phyloP scores from a whole-genome alignment of 2,888 invertebrate genomes.

The Drosophila birchii region DNA sequence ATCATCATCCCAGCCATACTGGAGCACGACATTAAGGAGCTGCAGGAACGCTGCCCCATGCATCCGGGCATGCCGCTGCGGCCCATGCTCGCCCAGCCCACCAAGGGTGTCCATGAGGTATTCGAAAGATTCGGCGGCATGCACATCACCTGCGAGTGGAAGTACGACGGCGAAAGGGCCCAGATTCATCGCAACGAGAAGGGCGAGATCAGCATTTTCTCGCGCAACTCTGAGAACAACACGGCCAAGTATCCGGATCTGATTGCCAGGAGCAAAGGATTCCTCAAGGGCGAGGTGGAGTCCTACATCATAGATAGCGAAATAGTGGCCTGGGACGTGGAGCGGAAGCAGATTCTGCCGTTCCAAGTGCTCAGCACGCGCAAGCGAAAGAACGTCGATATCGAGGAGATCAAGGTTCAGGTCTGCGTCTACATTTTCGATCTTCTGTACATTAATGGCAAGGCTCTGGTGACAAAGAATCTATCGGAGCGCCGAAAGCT shows the following conservation, averaged over 20 bases:
- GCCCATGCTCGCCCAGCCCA: constrained; percentile 99
- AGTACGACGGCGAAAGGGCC: constrained; percentile 99
- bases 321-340: constrained; percentile 97
- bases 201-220: constrained; percentile 92
- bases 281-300: constrained; percentile 87
- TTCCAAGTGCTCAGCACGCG: constrained; percentile 98
- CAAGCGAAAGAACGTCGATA: constrained; percentile 92
- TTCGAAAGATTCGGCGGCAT: constrained; percentile 92
- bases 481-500: constrained; percentile 90
- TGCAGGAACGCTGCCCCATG: constrained; percentile 93
- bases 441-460: constrained; percentile 95
- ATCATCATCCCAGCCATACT: constrained; percentile 92
- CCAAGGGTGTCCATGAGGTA: constrained; percentile 96
- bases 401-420: constrained; percentile 87
- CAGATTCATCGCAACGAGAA: constrained; percentile 92
- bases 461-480: constrained; percentile 91
- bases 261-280: constrained; percentile 88
- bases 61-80: constrained; percentile 97
- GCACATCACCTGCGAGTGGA: constrained; percentile 98
- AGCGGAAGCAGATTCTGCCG: constrained; percentile 94
- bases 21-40: constrained; percentile 89
- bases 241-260: constrained; percentile 98
- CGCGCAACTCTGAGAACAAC: constrained; percentile 97
- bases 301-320: constrained; percentile 98
- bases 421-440: constrained; percentile 99